A percentile compares a stretch with the other conserved stretches of the same genome.
These are phyloP conservation scores for Pseudomyrmex flavicornis DNA, from an alignment of 1,140 invertebrate species.

Conservation along the genomic window DNA sequence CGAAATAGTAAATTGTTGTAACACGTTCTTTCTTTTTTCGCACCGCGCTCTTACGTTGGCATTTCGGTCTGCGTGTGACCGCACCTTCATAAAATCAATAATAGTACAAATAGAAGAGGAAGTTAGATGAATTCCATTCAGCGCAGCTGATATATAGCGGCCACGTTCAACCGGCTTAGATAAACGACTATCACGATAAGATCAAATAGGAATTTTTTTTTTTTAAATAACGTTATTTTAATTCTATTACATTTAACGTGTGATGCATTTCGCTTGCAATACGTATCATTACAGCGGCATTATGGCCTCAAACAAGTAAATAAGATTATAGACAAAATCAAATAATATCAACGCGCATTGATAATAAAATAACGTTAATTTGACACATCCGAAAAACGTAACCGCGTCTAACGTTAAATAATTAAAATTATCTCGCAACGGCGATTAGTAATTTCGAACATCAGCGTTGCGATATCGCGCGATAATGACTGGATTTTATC, in stretches of 20 bases:
- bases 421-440: background rate
- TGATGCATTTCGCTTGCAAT: conserved; percentile 42
- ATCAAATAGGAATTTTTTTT: conserved; percentile 23
- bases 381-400: conserved; percentile 42
- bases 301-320: conserved; percentile 52
- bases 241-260: conserved; percentile 33
- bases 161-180: conserved; percentile 59
- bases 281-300: conserved; percentile 22
- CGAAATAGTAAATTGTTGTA: too few species aligned
- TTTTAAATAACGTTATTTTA: conserved; percentile 44
- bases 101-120: background rate
- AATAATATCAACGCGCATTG: background rate
- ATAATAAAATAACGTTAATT: conserved; percentile 33
- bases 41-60: too few species aligned
- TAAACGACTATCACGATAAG: conserved; percentile 52
- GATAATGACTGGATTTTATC: conserved; percentile 1
- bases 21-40: too few species aligned
- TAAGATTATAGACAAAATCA: conserved; percentile 11
- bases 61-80: too few species aligned
- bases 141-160: conserved; percentile 27
- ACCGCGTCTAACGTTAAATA: conserved; percentile 11
- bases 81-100: too few species aligned
- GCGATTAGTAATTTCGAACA: conserved; percentile 4
- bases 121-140: conserved; percentile 38
- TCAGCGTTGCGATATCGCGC: background rate